phyloP scores from a whole-genome alignment of 2,797 vertebrate species.

The Smutsia temminckii region DNA sequence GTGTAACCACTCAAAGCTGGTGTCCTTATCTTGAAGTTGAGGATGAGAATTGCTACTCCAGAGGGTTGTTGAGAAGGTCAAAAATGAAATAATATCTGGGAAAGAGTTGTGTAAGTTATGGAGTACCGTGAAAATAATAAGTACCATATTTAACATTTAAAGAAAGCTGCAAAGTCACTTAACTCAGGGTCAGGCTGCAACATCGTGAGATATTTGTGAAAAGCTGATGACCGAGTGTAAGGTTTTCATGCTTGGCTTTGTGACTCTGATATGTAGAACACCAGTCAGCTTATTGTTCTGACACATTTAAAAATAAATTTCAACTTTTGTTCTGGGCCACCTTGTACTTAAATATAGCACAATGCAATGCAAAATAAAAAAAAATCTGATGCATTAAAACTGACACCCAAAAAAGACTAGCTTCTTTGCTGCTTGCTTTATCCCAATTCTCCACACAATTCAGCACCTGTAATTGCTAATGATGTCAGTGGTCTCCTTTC shows the following conservation, averaged over 20 bases:
- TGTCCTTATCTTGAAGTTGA: background rate
- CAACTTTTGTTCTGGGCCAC: conserved; percentile 37
- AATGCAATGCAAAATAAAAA: background rate
- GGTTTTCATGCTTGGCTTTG: background rate
- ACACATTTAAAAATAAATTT: conserved; percentile 55
- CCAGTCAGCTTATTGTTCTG: conserved; percentile 1
- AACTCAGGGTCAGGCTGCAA: background rate
- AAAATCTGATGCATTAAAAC: background rate
- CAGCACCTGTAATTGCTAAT: background rate
- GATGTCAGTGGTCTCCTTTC: background rate
- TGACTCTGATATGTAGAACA: background rate
- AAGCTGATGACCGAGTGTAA: background rate
- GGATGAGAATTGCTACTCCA: background rate
- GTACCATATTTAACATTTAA: background rate
- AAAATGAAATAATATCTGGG: background rate
- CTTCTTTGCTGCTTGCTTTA: background rate
- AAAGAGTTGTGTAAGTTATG: background rate
- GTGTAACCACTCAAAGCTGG: background rate
- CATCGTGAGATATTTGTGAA: background rate
- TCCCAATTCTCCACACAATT: background rate
- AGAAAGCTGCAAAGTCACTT: background rate
- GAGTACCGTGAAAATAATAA: background rate
- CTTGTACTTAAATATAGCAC: conserved; percentile 50
- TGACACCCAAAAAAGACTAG: background rate
- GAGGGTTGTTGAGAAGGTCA: background rate